Percentiles rank a stretch among this genome's conserved stretches.
Conservation (phyloP, 1,140 invertebrate species). For the Zaprionus nigranus region DNA sequence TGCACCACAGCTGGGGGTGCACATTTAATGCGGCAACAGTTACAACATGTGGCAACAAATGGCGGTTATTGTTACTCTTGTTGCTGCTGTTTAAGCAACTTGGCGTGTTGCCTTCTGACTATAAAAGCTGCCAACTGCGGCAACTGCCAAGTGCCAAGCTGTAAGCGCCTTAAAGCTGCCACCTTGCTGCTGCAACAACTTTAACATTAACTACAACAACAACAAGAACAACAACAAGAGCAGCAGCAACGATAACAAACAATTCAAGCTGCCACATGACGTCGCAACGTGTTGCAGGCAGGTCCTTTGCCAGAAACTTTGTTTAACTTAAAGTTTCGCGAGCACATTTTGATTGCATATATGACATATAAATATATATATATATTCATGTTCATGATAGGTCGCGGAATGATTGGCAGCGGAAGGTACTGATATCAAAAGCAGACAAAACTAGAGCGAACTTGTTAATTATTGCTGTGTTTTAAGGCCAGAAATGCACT, state of each 20-base stretch:
- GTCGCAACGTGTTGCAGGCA: slow-evolving; percentile 64
- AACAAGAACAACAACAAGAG: slow-evolving; percentile 42
- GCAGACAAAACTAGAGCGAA: background rate
- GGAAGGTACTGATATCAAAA: background rate
- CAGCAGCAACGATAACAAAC: slow-evolving; percentile 50
- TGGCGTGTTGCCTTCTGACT: slow-evolving; percentile 73
- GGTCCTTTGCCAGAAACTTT: slow-evolving; percentile 72
- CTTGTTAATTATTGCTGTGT: background rate
- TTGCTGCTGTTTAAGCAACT: slow-evolving; percentile 67
- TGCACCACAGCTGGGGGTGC: slow-evolving; percentile 48
- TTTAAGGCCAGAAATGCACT: no score
- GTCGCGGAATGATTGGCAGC: background rate
- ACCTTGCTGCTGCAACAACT: slow-evolving; percentile 43
- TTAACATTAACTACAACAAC: slow-evolving; percentile 39
- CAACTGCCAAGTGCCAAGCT: slow-evolving; percentile 17
- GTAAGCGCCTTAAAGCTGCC: slow-evolving; percentile 69
- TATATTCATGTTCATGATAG: background rate
- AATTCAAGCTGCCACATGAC: slow-evolving; percentile 54
- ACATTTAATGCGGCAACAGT: slow-evolving; percentile 80
- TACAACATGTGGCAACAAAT: slow-evolving; percentile 81
- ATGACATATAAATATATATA: background rate
- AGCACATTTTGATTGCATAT: slow-evolving; percentile 25
- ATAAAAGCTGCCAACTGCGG: slow-evolving; percentile 65
- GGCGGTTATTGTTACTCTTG: slow-evolving; percentile 46
- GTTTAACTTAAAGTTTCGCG: slow-evolving; percentile 42